These are phyloP conservation scores for Marmota monax DNA, from an alignment of 2,113 vertebrate genomes.

Conservation along the genomic window DNA sequence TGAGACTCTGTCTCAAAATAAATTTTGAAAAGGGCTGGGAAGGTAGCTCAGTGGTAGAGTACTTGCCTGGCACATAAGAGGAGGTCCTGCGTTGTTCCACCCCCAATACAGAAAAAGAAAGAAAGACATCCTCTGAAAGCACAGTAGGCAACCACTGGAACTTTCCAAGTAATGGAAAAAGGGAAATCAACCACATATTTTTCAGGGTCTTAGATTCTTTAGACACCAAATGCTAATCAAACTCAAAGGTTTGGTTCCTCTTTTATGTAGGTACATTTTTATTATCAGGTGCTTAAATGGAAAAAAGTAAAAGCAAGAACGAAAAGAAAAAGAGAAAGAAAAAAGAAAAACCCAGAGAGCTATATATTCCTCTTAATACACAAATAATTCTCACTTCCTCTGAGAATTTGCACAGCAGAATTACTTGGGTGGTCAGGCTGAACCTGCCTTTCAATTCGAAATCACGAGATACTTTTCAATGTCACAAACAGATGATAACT, in stretches of 20 bases:
- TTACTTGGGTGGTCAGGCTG: slow-evolving; percentile 15
- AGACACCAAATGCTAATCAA: background rate
- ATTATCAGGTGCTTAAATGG: slow-evolving; percentile 45
- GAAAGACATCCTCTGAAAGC: background rate
- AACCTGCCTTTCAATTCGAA: slow-evolving; percentile 39
- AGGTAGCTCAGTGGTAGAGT: background rate
- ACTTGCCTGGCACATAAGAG: too few relatives aligned
- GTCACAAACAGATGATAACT: background rate
- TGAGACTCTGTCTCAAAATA: background rate
- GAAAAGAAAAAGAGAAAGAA: background rate
- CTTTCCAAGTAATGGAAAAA: background rate
- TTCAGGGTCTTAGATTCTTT: background rate
- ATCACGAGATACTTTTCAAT: slow-evolving; percentile 33
- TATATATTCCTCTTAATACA: slow-evolving; percentile 65
- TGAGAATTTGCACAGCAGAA: slow-evolving; percentile 66
- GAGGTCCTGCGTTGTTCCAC: background rate
- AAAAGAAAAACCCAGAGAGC: background rate
- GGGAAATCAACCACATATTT: background rate
- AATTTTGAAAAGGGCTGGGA: background rate
- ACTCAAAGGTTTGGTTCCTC: slow-evolving; percentile 19
- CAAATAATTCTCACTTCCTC: slow-evolving; percentile 80
- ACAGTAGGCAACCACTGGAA: background rate
- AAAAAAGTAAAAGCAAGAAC: background rate
- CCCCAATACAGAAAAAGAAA: background rate
- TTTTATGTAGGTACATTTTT: background rate